Evolutionary conservation across 2,797 vertebrate genomes (phyloP).

Genomic region (Danio tinwini): DNA sequence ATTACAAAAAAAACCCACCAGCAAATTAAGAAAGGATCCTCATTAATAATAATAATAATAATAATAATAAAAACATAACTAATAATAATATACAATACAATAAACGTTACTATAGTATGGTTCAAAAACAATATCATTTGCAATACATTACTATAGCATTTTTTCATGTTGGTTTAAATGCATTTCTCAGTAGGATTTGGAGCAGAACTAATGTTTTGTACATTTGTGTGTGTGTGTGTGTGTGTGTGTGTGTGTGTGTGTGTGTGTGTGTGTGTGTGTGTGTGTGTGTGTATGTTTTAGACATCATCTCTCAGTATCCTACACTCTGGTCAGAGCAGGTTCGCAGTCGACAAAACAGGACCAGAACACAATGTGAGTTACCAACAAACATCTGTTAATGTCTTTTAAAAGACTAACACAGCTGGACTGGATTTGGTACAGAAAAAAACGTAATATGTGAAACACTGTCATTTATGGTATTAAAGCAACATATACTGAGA

Average conservation of each 20-base stretch:
- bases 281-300: slow-evolving; percentile 72
- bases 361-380: slow-evolving; percentile 88
- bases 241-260: too few species aligned
- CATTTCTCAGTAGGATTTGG: background rate
- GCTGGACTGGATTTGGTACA: background rate
- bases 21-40: too few species aligned
- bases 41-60: too few species aligned
- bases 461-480: background rate
- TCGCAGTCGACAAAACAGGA: slow-evolving; percentile 92
- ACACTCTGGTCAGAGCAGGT: slow-evolving; percentile 95
- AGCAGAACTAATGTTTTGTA: slow-evolving; percentile 42
- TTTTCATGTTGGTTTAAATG: too few species aligned
- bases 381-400: slow-evolving; percentile 9
- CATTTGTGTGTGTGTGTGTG: slow-evolving; percentile 47
- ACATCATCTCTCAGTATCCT: slow-evolving; percentile 91
- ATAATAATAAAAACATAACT: too few species aligned
- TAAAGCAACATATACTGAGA: too few species aligned
- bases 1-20: too few species aligned
- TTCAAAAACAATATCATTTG: too few species aligned
- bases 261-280: slow-evolving; percentile 46
- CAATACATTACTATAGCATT: too few species aligned
- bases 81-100: too few species aligned
- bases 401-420: slow-evolving; percentile 34
- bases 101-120: too few species aligned
- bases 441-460: background rate